Percentiles rank a stretch among this genome's conserved stretches.
phyloP scores from a whole-genome alignment of 2,888 invertebrate genomes.

The Liposcelis brunnea region DNA sequence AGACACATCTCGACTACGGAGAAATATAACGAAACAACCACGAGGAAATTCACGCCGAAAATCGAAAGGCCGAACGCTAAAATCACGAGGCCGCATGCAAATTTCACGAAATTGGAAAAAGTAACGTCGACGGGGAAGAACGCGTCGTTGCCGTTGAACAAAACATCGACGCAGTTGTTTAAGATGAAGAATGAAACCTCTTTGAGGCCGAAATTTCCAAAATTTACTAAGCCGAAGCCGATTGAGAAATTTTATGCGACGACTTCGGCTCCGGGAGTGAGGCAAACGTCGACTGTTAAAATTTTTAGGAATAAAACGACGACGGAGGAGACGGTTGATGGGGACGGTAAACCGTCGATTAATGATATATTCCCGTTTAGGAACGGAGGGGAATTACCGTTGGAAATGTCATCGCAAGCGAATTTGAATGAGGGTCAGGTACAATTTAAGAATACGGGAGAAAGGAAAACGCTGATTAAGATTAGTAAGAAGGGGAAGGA shows the following conservation, averaged over 20 bases:
- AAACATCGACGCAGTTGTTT: conserved; percentile 6
- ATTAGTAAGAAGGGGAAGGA: background rate
- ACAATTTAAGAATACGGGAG: background rate
- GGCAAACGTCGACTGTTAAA: background rate
- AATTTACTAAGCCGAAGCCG: conserved; percentile 1
- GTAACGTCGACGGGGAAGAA: no score
- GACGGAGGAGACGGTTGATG: background rate
- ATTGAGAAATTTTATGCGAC: background rate
- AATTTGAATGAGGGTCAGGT: background rate
- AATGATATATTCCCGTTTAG: conserved; percentile 1
- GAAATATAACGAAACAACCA: background rate
- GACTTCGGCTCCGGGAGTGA: background rate
- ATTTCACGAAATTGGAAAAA: conserved; percentile 3
- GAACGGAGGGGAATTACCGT: conserved; percentile 4
- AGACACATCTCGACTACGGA: conserved; percentile 1
- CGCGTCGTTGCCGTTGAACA: no score
- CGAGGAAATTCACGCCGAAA: conserved; percentile 1
- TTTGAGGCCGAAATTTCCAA: background rate
- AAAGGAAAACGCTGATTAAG: conserved; percentile 6
- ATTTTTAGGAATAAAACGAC: background rate
- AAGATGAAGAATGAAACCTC: background rate
- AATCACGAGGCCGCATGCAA: no score
- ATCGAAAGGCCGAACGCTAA: background rate
- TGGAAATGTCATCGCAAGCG: background rate
- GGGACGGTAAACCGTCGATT: background rate